phyloP scores from a whole-genome alignment of 2,113 vertebrate genomes.

The Solea solea region DNA sequence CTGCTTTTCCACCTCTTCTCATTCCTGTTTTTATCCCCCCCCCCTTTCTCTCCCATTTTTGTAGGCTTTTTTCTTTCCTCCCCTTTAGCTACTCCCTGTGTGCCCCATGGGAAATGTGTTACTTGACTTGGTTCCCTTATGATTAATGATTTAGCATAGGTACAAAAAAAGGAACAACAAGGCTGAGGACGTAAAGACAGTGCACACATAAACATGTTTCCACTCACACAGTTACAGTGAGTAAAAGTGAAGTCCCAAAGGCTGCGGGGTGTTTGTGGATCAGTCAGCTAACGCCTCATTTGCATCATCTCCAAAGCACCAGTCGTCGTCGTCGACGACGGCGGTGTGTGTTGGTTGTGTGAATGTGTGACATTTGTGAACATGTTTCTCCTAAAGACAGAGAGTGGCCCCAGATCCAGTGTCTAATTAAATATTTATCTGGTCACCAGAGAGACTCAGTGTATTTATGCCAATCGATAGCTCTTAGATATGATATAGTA shows the following conservation, averaged over 20 bases:
- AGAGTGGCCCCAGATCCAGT: conserved; percentile 75
- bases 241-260: conserved; percentile 45
- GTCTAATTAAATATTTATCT: conserved; percentile 87
- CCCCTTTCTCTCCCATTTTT: conserved; percentile 15
- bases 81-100: conserved; percentile 35
- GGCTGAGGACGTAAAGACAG: conserved; percentile 29
- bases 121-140: conserved; percentile 71
- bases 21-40: conserved; percentile 14
- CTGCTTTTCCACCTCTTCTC: conserved; percentile 46
- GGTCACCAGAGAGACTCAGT: conserved; percentile 78
- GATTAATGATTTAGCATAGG: conserved; percentile 73
- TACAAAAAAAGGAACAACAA: conserved; percentile 61
- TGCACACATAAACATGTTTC: conserved; percentile 36
- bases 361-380: conserved; percentile 14
- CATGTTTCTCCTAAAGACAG: conserved; percentile 52
- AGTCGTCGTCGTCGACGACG: conserved; percentile 1
- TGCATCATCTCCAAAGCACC: conserved; percentile 1
- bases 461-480: conserved; percentile 86
- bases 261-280: conserved; percentile 10
- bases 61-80: conserved; percentile 17
- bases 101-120: conserved; percentile 62
- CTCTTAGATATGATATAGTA: conserved; percentile 86
- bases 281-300: conserved; percentile 15
- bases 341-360: conserved; percentile 5
- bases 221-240: conserved; percentile 10